phyloP scores from a whole-genome alignment of 64 coral and sea anemone species.

The Actinia tenebrosa region DNA sequence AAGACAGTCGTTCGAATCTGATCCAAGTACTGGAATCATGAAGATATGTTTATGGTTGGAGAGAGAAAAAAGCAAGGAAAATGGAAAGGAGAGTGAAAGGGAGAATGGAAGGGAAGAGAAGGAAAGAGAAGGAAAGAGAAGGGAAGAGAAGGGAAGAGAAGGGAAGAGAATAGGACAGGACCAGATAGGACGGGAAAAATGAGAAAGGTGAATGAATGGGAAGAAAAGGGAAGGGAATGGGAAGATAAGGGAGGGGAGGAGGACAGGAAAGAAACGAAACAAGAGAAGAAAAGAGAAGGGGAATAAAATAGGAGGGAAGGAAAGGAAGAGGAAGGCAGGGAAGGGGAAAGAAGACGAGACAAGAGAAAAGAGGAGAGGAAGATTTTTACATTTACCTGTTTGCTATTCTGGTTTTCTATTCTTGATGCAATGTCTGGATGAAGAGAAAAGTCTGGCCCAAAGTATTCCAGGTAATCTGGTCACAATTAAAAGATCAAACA shows the following conservation, averaged over 20 bases:
- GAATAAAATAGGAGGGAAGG: background rate
- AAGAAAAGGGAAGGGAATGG: background rate
- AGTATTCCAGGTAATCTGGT: slow-evolving; percentile 85
- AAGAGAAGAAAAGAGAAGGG: background rate
- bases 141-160: background rate
- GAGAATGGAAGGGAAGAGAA: background rate
- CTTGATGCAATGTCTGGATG: slow-evolving; percentile 88
- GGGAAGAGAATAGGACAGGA: background rate
- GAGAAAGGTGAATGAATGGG: background rate
- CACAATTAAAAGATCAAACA: background rate
- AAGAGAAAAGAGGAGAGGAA: background rate
- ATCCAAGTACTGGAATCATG: slow-evolving; percentile 62
- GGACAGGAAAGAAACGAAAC: no score
- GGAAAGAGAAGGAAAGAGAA: background rate
- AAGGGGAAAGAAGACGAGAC: no score
- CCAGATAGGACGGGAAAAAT: background rate
- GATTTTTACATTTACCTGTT: slow-evolving; percentile 51
- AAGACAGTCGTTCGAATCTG: slow-evolving; percentile 72
- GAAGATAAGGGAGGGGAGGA: background rate
- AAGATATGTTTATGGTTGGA: background rate
- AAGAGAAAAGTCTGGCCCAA: slow-evolving; percentile 83
- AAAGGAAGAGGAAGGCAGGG: background rate
- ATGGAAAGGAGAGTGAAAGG: background rate
- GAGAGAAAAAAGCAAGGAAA: background rate
- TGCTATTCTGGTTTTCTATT: slow-evolving; percentile 88